These are phyloP conservation scores for Palythoa grandis DNA, from an alignment of 92 coral and sea anemone genomes.

Conservation along the genomic window DNA sequence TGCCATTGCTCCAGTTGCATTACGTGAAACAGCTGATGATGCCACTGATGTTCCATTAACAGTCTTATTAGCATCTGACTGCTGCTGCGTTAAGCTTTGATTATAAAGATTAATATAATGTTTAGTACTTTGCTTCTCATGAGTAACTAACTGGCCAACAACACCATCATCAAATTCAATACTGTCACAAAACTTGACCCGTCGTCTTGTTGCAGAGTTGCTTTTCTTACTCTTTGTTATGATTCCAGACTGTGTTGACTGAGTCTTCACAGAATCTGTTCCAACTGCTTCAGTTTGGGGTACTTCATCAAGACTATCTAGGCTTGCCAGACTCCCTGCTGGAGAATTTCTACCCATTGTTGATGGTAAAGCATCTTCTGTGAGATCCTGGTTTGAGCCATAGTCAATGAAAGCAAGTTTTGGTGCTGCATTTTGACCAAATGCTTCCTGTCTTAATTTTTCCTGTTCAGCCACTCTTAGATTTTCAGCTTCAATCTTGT, in stretches of 20 bases:
- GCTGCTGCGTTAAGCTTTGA: conserved; percentile 47
- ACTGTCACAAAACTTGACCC: conserved; percentile 93
- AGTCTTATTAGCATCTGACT: not conserved
- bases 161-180: conserved; percentile 96
- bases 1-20: not conserved
- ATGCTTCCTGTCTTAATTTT: conserved; percentile 82
- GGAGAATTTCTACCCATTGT: conserved; percentile 75
- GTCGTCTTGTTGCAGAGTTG: conserved; percentile 73
- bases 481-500: conserved; percentile 33
- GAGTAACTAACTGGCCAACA: conserved; percentile 86
- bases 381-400: conserved; percentile 54
- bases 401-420: conserved; percentile 83
- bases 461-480: conserved; percentile 69
- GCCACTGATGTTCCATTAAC: not conserved
- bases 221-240: conserved; percentile 57
- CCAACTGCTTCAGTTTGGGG: conserved; percentile 46
- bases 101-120: conserved; percentile 66
- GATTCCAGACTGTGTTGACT: conserved; percentile 64
- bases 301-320: conserved; percentile 92
- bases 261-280: conserved; percentile 35
- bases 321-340: conserved; percentile 75
- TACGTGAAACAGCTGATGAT: not conserved
- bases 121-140: conserved; percentile 82
- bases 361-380: conserved; percentile 89
- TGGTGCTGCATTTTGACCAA: conserved; percentile 78